Conservation (phyloP, 2,797 vertebrate genomes). For the Notolepis coatsorum region DNA sequence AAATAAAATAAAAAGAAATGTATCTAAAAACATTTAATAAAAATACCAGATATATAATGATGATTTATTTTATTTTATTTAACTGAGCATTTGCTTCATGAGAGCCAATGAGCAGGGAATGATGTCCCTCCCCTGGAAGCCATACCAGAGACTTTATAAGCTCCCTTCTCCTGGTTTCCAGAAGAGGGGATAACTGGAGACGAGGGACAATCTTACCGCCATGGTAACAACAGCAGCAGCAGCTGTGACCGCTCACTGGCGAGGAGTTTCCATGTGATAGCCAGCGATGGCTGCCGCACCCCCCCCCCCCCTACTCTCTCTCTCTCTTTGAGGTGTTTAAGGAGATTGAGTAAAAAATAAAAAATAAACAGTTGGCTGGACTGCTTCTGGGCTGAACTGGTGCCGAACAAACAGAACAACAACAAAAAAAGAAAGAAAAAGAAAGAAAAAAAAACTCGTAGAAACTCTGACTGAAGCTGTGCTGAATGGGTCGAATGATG, state of each 20-base stretch:
- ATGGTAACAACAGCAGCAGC: slow-evolving; percentile 79
- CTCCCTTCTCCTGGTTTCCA: slow-evolving; percentile 63
- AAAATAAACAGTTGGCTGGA: slow-evolving; percentile 66
- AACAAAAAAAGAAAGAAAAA: slow-evolving; percentile 46
- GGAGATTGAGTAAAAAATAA: slow-evolving; percentile 32
- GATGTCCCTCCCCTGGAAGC: slow-evolving; percentile 85
- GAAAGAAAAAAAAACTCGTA: slow-evolving; percentile 53
- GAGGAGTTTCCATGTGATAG: slow-evolving; percentile 31
- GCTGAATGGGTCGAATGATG: slow-evolving; percentile 68
- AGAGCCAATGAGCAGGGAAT: slow-evolving; percentile 72
- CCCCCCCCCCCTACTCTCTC: too few relatives aligned
- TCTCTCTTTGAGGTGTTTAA: slow-evolving; percentile 72
- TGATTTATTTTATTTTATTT: slow-evolving; percentile 46
- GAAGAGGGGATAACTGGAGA: slow-evolving; percentile 72
- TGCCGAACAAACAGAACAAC: slow-evolving; percentile 41
- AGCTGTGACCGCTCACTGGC: slow-evolving; percentile 57
- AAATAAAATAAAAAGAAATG: slow-evolving; percentile 59
- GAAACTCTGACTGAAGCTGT: slow-evolving; percentile 72
- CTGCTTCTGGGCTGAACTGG: slow-evolving; percentile 68
- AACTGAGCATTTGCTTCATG: slow-evolving; percentile 70
- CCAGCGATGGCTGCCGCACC: slow-evolving; percentile 64
- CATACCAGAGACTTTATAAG: slow-evolving; percentile 87
- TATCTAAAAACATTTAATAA: slow-evolving; percentile 58
- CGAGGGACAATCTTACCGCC: slow-evolving; percentile 78
- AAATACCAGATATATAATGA: slow-evolving; percentile 68